These are phyloP conservation scores for Pemphredon lugubris DNA, from an alignment of 2,888 invertebrate genomes.

Conservation along the genomic window DNA sequence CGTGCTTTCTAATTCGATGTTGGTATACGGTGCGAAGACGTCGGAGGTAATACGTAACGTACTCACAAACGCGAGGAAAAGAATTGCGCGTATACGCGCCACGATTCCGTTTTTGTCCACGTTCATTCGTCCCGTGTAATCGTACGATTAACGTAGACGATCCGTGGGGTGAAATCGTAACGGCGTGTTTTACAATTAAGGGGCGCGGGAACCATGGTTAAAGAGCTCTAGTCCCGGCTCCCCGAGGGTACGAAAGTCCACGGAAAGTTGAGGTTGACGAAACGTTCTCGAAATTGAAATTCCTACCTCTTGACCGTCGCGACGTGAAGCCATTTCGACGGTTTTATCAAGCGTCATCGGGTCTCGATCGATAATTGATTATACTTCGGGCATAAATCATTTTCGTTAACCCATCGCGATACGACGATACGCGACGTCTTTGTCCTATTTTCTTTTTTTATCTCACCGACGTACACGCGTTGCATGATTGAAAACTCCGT, in stretches of 20 bases:
- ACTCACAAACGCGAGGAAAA: slow-evolving; percentile 3
- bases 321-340: neutral
- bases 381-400: too few relatives aligned
- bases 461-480: too few relatives aligned
- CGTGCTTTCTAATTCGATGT: slow-evolving; percentile 21
- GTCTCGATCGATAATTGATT: too few relatives aligned
- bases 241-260: neutral
- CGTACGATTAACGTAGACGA: neutral
- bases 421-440: too few relatives aligned
- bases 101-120: slow-evolving; percentile 57
- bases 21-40: slow-evolving; percentile 22
- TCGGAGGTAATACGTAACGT: slow-evolving; percentile 24
- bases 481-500: too few relatives aligned
- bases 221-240: neutral
- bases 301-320: neutral
- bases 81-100: slow-evolving; percentile 2
- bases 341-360: too few relatives aligned
- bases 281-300: slow-evolving; percentile 9
- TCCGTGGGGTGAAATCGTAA: too few relatives aligned
- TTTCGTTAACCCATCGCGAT: too few relatives aligned
- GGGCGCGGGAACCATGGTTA: too few relatives aligned
- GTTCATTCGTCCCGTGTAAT: slow-evolving; percentile 40
- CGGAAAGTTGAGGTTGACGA: neutral
- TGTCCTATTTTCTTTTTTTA: too few relatives aligned
- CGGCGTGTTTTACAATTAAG: too few relatives aligned